Evolutionary conservation across 2,797 vertebrate genomes (phyloP).

Genomic region (Pseudocheirus occidentalis): DNA sequence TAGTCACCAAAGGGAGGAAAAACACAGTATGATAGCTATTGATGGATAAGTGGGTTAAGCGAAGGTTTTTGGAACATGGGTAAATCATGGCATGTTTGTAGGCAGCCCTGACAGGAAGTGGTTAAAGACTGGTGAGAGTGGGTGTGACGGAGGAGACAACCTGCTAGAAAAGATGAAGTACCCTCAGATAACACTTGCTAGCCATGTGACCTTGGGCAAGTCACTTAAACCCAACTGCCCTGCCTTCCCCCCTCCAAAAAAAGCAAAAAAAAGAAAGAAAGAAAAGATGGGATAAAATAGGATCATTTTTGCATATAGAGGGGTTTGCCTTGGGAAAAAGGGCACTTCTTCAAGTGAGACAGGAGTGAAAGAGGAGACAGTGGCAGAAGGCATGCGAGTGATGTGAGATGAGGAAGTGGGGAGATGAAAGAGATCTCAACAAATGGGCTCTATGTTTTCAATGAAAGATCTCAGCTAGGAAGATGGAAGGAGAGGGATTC

Average conservation of each 20-base stretch:
- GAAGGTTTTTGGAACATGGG: background rate
- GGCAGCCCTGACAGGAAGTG: background rate
- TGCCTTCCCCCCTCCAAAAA: too few species aligned
- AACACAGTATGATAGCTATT: background rate
- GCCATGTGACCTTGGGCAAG: too few species aligned
- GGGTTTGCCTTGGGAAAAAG: background rate
- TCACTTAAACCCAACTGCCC: too few species aligned
- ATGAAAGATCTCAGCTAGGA: background rate
- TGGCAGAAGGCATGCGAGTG: background rate
- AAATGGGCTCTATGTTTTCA: background rate
- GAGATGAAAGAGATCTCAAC: background rate
- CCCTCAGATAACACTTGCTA: too few species aligned
- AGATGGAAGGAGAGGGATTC: background rate
- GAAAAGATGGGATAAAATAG: background rate
- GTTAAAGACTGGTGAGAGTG: background rate
- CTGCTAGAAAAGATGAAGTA: background rate
- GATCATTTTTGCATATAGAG: background rate
- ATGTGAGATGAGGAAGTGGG: background rate
- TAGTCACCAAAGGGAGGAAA: background rate
- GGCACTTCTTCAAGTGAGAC: too few species aligned
- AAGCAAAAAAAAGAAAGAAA: too few species aligned
- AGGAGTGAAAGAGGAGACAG: background rate
- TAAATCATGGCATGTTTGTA: background rate
- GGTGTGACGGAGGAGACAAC: background rate
- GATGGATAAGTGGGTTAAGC: background rate